Evolutionary conservation across 2,797 vertebrate genomes (phyloP), one percentile per base, ranked within the genome.

Genomic region (Pempheris klunzingeri): DNA sequence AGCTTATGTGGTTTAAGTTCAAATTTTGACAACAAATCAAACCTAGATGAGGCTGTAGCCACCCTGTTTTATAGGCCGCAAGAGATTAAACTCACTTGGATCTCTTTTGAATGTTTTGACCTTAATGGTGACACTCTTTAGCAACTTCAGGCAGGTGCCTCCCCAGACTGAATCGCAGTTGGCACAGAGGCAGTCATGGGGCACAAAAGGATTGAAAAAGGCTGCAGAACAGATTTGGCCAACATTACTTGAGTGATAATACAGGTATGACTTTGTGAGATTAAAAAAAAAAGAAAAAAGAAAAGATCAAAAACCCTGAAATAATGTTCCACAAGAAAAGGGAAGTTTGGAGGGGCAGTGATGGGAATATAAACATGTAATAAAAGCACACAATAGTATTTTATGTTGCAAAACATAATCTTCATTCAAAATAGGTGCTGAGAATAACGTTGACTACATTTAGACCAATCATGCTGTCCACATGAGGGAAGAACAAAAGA

Each of bases 201-300:
- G 6, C 28, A 26, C 34, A 30, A 53, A 24, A 68, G 10, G 2
- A 58, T 12, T 17, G 7, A 52, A 49, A 18, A 2, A 24, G 28
- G 24, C 36, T 57, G 17, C 28, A 44, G 5, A 66, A 47, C 18
- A 74, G 60, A 52, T 1, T 7, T 50, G 17, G 53, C 9, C 11
- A 18, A 50, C 12, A 65, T 58, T 38, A 30, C 13, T 24, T 32
- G 0, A 74, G 68, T 43, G 34, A 52, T 62, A 53, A 77, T 52
- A 44, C 36, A 12, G 5, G 7, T 9, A 7, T 50, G 17, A 18
- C 2, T 66, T 46, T 53, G 22, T 22, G 8, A 30, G 50, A 57
- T 49, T 20, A 50, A n/a, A n/a, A n/a, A n/a, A n/a, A n/a, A n/a
- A n/a, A n/a, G n/a, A n/a, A n/a, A n/a, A n/a, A n/a, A n/a, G n/a